Evolutionary conservation across 2,113 vertebrate genomes (phyloP).

Genomic region (Ceuthmochares aereus): DNA sequence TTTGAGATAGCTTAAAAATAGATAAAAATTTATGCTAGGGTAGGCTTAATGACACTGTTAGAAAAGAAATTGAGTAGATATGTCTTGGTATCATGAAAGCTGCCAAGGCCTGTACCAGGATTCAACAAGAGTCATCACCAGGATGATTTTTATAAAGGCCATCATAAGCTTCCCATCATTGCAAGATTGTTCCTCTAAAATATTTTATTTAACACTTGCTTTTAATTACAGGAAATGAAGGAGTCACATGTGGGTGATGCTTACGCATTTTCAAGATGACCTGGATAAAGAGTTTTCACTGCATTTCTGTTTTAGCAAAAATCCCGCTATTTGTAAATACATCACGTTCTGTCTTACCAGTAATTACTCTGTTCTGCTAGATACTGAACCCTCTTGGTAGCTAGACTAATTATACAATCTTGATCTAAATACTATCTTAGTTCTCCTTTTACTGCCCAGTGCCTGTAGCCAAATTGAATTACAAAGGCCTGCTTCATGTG

Average conservation of each 20-base stretch:
- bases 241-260: rapidly evolving
- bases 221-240: background rate
- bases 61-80: background rate
- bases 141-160: background rate
- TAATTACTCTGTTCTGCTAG: background rate
- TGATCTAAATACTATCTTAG: background rate
- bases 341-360: background rate
- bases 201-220: background rate
- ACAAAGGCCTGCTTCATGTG: background rate
- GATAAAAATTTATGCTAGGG: background rate
- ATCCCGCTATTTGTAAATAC: background rate
- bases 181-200: background rate
- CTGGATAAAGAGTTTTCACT: background rate
- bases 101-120: background rate
- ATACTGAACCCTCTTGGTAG: background rate
- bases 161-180: background rate
- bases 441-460: background rate
- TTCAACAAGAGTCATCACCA: background rate
- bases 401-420: background rate
- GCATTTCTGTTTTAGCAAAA: background rate
- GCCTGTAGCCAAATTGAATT: background rate
- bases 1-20: background rate
- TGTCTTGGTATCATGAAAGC: background rate
- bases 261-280: background rate
- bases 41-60: background rate